phyloP scores from a whole-genome alignment of 2,113 vertebrate genomes.

The Zosterops japonicus region DNA sequence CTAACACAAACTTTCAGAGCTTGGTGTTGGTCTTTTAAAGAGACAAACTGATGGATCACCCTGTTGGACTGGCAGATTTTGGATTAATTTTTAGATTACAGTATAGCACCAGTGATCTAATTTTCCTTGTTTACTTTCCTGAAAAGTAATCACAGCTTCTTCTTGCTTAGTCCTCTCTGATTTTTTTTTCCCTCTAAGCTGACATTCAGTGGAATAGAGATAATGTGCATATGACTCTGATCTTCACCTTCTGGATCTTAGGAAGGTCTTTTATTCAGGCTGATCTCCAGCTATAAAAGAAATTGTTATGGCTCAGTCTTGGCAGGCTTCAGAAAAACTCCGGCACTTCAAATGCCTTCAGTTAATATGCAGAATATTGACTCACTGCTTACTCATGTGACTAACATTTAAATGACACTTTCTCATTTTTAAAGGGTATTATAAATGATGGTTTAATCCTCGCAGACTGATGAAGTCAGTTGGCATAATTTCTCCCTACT shows the following conservation, averaged over 20 bases:
- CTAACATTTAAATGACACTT: slow-evolving; percentile 13
- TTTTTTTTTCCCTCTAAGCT: neutral
- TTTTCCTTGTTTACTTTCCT: neutral
- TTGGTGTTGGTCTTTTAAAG: neutral
- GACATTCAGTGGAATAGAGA: neutral
- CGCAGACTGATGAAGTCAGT: neutral
- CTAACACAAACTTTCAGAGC: neutral
- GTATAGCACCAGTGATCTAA: neutral
- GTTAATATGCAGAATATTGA: slow-evolving; percentile 35
- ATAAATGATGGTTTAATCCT: neutral
- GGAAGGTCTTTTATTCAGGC: neutral
- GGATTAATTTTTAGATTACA: neutral
- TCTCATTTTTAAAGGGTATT: neutral
- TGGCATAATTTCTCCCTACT: neutral
- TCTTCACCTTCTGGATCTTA: neutral
- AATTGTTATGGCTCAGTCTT: neutral
- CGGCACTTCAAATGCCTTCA: neutral
- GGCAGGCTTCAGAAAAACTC: slow-evolving; percentile 13
- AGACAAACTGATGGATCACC: neutral
- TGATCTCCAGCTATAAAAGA: neutral
- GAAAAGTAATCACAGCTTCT: neutral
- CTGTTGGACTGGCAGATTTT: neutral
- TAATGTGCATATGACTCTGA: neutral
- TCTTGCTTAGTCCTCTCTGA: neutral
- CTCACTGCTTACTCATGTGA: neutral